Conservation (phyloP, 2,888 invertebrate genomes). For the Troides aeacus region DNA sequence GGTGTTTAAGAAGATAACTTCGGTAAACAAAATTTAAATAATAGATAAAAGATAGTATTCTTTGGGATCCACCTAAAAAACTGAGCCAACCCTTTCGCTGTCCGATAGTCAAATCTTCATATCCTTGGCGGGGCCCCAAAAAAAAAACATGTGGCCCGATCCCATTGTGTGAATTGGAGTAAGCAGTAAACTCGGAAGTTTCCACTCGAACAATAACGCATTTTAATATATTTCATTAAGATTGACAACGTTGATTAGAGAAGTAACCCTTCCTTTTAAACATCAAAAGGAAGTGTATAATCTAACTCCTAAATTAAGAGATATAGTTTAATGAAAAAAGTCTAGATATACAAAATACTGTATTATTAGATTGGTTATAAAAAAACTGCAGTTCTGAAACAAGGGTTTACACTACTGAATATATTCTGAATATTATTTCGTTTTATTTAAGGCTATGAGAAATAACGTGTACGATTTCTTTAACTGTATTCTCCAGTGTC, state of each 20-base stretch:
- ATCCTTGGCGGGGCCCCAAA: constrained; percentile 55
- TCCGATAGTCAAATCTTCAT: constrained; percentile 62
- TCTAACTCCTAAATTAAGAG: background rate
- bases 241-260: constrained; percentile 73
- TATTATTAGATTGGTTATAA: background rate
- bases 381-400: background rate
- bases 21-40: constrained; percentile 55
- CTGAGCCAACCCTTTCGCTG: constrained; percentile 70
- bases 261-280: constrained; percentile 51
- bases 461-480: too few relatives aligned
- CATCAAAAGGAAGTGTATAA: constrained; percentile 25
- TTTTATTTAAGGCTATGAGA: background rate
- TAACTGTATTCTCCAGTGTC: too few relatives aligned
- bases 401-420: background rate
- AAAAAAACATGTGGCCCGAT: constrained; percentile 65
- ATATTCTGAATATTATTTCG: background rate
- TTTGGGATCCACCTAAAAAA: constrained; percentile 50
- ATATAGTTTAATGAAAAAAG: background rate
- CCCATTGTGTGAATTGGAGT: constrained; percentile 68
- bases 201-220: constrained; percentile 73
- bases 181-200: constrained; percentile 63
- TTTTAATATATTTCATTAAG: constrained; percentile 78
- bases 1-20: constrained; percentile 39
- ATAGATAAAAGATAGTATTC: constrained; percentile 66
- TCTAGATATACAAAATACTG: background rate